Evolutionary conservation across 2,888 invertebrate genomes (phyloP).

Genomic region (Apamea sordens): DNA sequence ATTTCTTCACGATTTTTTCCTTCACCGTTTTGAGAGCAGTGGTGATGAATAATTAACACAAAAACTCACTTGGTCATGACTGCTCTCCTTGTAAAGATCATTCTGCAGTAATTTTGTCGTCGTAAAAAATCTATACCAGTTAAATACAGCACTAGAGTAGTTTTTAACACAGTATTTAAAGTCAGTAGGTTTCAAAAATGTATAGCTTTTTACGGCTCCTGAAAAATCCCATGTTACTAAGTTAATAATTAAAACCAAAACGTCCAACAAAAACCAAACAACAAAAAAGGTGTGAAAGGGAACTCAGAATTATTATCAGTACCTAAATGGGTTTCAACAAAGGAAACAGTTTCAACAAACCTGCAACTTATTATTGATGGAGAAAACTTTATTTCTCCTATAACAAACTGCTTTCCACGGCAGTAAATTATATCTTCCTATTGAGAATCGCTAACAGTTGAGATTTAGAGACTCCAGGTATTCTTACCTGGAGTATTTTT

Average conservation of each 20-base stretch:
- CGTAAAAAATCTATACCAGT: neutral
- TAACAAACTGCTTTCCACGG: conserved; percentile 64
- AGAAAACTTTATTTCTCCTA: conserved; percentile 61
- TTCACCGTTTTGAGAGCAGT: neutral
- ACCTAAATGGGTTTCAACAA: conserved; percentile 40
- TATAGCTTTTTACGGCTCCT: neutral
- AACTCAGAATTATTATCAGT: conserved; percentile 23
- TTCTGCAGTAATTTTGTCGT: neutral
- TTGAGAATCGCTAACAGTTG: conserved; percentile 58
- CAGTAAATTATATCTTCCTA: conserved; percentile 61
- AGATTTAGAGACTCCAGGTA: conserved; percentile 61
- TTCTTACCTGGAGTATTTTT: conserved; percentile 53
- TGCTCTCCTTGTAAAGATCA: neutral
- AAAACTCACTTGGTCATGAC: no score
- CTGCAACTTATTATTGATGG: conserved; percentile 66
- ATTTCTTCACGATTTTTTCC: no score
- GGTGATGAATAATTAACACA: neutral
- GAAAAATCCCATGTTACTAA: neutral
- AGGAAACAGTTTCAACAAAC: conserved; percentile 57
- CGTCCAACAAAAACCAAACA: neutral
- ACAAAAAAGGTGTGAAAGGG: conserved; percentile 36
- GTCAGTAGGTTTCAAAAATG: neutral
- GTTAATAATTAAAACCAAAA: neutral
- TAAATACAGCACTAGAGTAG: neutral
- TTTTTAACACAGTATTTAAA: neutral